phyloP scores from a whole-genome alignment of 2,888 invertebrate genomes.

The Campopleginae sp. region DNA sequence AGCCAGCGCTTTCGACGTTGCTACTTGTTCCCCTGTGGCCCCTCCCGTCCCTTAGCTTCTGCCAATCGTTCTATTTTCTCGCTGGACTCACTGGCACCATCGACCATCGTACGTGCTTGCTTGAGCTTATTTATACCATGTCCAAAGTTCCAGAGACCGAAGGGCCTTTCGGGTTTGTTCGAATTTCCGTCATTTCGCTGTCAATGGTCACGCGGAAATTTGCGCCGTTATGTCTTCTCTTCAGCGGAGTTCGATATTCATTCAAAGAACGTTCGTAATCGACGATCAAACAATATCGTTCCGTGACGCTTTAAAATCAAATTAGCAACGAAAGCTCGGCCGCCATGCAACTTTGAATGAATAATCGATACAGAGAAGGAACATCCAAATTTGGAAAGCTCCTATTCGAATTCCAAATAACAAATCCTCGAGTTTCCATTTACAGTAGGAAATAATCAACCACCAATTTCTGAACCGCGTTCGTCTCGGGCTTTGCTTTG shows the following conservation, averaged over 20 bases:
- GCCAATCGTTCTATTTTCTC: constrained; percentile 5
- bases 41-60: not conserved
- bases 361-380: not conserved
- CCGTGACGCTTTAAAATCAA: not conserved
- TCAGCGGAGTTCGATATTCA: not conserved
- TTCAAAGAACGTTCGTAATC: not conserved
- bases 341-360: not conserved
- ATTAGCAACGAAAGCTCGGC: not conserved
- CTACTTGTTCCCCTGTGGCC: not conserved
- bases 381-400: not conserved
- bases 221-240: not conserved
- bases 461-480: not conserved
- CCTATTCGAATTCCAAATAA: not conserved
- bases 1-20: not conserved
- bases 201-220: not conserved
- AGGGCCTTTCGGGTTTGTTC: not conserved
- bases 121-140: not conserved
- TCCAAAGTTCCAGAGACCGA: not conserved
- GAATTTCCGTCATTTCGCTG: not conserved
- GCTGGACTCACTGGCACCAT: not conserved
- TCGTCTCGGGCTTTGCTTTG: not conserved
- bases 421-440: not conserved
- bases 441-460: no score
- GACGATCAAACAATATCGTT: not conserved
- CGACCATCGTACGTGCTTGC: not conserved